These are phyloP conservation scores for Intellagama lesueurii DNA, from an alignment of 2,797 vertebrate genomes.

Conservation along the genomic window DNA sequence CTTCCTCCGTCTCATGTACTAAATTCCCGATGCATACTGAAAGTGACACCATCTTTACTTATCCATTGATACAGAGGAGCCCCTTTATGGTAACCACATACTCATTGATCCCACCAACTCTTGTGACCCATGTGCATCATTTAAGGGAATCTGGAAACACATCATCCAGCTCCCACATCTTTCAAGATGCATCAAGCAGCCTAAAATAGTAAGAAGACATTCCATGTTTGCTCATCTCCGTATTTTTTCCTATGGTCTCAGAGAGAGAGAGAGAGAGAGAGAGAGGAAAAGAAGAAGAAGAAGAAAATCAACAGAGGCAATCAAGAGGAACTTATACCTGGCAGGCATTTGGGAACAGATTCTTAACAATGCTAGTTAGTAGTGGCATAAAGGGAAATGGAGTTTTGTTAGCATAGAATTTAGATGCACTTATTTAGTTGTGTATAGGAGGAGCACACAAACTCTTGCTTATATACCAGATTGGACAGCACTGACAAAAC, in stretches of 20 bases:
- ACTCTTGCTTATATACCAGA: neutral
- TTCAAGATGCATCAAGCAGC: neutral
- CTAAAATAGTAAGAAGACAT: neutral
- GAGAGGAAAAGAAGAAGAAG: neutral
- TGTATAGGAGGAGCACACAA: neutral
- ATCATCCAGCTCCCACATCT: neutral
- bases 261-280: neutral
- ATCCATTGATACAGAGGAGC: neutral
- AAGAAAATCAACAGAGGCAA: neutral
- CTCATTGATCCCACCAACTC: neutral
- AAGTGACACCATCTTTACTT: neutral
- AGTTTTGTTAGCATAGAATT: constrained; percentile 5
- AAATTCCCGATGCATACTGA: neutral
- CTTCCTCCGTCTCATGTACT: neutral
- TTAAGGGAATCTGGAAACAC: neutral
- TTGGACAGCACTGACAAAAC: constrained; percentile 29
- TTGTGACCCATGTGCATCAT: neutral
- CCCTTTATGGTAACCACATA: neutral
- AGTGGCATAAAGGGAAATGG: constrained; percentile 10
- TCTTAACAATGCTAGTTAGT: constrained; percentile 13
- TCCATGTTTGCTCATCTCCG: neutral
- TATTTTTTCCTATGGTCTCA: neutral
- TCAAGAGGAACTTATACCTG: neutral
- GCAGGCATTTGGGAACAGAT: neutral
- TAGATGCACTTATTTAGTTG: constrained; percentile 5